A percentile compares a stretch with the other conserved stretches of the same genome.
Evolutionary conservation across 2,797 vertebrate species (phyloP).

Genomic region (Myotis findleyi): DNA sequence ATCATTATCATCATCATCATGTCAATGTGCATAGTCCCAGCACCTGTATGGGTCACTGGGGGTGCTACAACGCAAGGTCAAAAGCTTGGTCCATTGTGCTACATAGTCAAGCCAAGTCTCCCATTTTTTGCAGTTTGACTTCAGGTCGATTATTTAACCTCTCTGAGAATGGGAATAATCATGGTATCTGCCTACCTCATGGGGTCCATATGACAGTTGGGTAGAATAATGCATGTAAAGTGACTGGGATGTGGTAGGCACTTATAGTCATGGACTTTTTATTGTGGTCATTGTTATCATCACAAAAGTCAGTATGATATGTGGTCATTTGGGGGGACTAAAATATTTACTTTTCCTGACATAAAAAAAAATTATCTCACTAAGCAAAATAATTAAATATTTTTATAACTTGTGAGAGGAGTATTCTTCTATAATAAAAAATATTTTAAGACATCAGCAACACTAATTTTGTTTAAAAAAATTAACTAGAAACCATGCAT

Average conservation of each 20-base stretch:
- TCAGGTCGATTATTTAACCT: neutral
- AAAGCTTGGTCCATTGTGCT: neutral
- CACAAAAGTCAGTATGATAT: neutral
- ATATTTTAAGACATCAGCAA: neutral
- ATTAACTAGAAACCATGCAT: neutral
- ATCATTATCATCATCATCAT: too few relatives aligned
- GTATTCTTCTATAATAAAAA: neutral
- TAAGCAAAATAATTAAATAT: slow-evolving; percentile 46
- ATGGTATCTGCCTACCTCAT: neutral
- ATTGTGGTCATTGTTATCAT: neutral
- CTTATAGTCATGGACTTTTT: neutral
- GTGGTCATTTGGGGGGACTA: neutral
- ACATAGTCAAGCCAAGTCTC: neutral
- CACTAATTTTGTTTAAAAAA: neutral
- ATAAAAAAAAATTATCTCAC: neutral
- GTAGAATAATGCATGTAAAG: neutral
- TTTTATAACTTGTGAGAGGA: neutral
- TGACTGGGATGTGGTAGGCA: neutral
- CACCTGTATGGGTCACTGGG: neutral
- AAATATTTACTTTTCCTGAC: neutral
- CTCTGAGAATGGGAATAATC: neutral
- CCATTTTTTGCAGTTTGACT: neutral
- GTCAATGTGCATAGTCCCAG: neutral
- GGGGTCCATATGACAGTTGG: neutral
- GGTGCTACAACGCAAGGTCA: neutral